These are phyloP conservation scores for Crocallis elinguaria DNA, from an alignment of 2,888 invertebrate species.

Conservation along the genomic window DNA sequence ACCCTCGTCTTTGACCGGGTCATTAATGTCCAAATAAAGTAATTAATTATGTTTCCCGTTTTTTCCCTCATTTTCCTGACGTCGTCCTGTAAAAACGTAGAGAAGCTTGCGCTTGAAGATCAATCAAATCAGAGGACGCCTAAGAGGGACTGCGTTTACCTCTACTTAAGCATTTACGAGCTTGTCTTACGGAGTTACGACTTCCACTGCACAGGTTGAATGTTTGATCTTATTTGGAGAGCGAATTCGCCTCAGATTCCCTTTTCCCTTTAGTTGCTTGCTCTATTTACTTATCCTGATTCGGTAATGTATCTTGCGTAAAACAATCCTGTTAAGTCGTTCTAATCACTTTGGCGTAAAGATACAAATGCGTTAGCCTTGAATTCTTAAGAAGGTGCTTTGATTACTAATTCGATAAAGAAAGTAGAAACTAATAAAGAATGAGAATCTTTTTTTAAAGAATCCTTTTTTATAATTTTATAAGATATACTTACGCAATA, in stretches of 20 bases:
- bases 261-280: constrained; percentile 24
- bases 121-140: constrained; percentile 78
- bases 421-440: not conserved
- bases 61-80: constrained; percentile 77
- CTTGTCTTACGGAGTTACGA: constrained; percentile 68
- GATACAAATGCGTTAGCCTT: constrained; percentile 7
- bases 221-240: constrained; percentile 57
- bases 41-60: constrained; percentile 79
- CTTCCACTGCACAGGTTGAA: constrained; percentile 58
- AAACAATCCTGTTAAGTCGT: constrained; percentile 22
- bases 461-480: no score
- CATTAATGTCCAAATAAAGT: constrained; percentile 84
- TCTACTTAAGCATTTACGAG: constrained; percentile 75
- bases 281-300: constrained; percentile 30
- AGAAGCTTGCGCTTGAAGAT: constrained; percentile 67
- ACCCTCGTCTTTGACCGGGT: constrained; percentile 76
- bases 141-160: constrained; percentile 60
- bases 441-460: no score
- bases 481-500: no score
- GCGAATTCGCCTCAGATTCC: constrained; percentile 24
- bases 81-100: constrained; percentile 73
- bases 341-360: constrained; percentile 26
- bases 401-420: not conserved
- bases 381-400: constrained; percentile 12
- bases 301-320: constrained; percentile 25